Evolutionary conservation across 2,888 invertebrate species (phyloP).

Genomic region (Morpho achilles): DNA sequence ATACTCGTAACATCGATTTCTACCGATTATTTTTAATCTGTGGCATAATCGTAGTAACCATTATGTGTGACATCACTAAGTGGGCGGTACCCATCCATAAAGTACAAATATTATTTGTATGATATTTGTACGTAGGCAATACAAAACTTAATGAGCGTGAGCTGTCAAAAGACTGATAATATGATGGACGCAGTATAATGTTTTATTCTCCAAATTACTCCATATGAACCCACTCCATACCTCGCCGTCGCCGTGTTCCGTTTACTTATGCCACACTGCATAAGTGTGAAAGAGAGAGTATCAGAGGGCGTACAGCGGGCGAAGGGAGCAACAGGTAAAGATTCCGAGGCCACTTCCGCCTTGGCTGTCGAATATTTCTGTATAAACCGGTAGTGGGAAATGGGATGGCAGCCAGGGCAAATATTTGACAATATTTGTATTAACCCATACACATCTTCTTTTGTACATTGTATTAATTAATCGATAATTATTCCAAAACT

Average conservation of each 20-base stretch:
- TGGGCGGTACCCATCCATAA: too few species aligned
- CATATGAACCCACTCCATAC: constrained; percentile 36
- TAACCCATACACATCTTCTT: not conserved
- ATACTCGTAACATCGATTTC: too few species aligned
- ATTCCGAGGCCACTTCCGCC: constrained; percentile 80
- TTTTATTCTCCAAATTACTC: constrained; percentile 73
- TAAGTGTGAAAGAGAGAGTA: constrained; percentile 52
- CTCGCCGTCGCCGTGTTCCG: constrained; percentile 37
- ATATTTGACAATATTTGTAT: constrained; percentile 37
- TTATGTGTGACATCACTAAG: too few species aligned
- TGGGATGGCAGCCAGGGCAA: constrained; percentile 73
- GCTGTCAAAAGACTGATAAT: too few species aligned
- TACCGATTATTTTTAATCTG: too few species aligned
- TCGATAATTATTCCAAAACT: too few species aligned
- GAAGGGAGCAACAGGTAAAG: constrained; percentile 80
- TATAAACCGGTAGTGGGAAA: constrained; percentile 79
- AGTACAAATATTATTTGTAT: too few species aligned
- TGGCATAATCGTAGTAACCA: too few species aligned
- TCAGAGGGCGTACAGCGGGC: constrained; percentile 59
- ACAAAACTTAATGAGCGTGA: too few species aligned
- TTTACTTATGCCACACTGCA: constrained; percentile 44
- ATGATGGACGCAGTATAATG: too few species aligned
- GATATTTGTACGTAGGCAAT: too few species aligned
- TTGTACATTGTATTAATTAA: too few species aligned
- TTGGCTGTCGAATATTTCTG: constrained; percentile 80